Base-by-base conservation (phyloP, 2,797 vertebrate species). In the Danio tinwini region DNA sequence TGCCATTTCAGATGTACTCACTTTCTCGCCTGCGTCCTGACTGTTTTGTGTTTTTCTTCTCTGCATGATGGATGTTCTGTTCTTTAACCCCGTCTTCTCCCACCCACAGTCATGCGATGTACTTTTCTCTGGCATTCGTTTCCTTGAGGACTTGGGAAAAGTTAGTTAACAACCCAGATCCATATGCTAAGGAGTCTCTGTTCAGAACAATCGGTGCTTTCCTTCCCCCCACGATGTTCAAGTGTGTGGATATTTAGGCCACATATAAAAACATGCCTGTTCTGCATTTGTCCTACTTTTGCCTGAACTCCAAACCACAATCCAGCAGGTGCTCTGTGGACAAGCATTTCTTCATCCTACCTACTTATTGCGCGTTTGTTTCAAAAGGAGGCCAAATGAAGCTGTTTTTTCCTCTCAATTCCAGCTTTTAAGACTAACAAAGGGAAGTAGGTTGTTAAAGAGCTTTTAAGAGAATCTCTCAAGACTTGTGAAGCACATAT, bases 31-130 rank as follows among this genome's bases (percentile, higher is more conserved):
- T 68, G 45, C 39, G 14, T 12, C 56, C 73, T 82, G 44, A 64
- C 53, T 6, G 5, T 37, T 71, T 56, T n/a, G 19, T 76, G 75
- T 73, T 76, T 81, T 76, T 72, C 44, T 59, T 67, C 39, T 50
- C 21, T 65, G 56, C 40, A 50, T 86, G 83, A 86, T 86, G 78
- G 80, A 87, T 84, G 81, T 84, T 82, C 73, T 76, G 81, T 69
- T 77, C 81, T 80, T 76, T 85, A 58, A 69, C 64, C 68, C 61
- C 40, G 37, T 70, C 82, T 59, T 49, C 44, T 72, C 71, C 61
- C 44, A 44, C 58, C 58, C 58, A 17, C 55, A 62, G 64, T 80
- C 50, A 58, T 63, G 50, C 52, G 5, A 67, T 74, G 61, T 74
- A 65, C 61, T 44, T 68, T 61, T 53, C 44, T 81, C 71, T n/a